Evolutionary conservation across 2,888 invertebrate genomes (phyloP).

Genomic region (Andrena camellia): DNA sequence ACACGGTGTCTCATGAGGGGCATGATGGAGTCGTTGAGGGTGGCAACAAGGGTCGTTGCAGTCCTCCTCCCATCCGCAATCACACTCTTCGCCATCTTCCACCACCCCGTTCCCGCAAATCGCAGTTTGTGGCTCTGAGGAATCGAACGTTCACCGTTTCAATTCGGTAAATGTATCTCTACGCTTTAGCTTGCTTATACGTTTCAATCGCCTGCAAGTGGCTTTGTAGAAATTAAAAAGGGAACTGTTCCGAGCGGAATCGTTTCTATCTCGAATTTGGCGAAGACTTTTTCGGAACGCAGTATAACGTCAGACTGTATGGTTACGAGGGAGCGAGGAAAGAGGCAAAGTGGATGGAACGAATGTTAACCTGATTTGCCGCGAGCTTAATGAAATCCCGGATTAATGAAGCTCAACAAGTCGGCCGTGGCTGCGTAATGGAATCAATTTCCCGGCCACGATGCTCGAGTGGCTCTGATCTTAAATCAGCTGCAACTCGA

Average conservation of each 20-base stretch:
- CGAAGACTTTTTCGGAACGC: no score
- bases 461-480: conserved; percentile 11
- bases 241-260: no score
- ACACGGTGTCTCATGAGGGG: conserved; percentile 93
- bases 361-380: conserved; percentile 55
- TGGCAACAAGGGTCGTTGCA: conserved; percentile 97
- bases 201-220: background rate
- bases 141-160: conserved; percentile 69
- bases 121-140: conserved; percentile 93
- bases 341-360: conserved; percentile 47
- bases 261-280: no score
- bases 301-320: background rate
- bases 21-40: conserved; percentile 93
- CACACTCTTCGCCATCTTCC: conserved; percentile 98
- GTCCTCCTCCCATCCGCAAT: conserved; percentile 98
- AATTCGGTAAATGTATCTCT: conserved; percentile 11
- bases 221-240: background rate
- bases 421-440: conserved; percentile 39
- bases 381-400: conserved; percentile 58
- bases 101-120: conserved; percentile 99
- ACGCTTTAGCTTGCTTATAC: background rate
- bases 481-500: conserved; percentile 1
- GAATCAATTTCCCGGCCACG: conserved; percentile 43
- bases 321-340: background rate
- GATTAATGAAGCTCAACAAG: conserved; percentile 58